Base-by-base conservation (phyloP, 1,140 invertebrate genomes). In the Nixonia krombeini region DNA sequence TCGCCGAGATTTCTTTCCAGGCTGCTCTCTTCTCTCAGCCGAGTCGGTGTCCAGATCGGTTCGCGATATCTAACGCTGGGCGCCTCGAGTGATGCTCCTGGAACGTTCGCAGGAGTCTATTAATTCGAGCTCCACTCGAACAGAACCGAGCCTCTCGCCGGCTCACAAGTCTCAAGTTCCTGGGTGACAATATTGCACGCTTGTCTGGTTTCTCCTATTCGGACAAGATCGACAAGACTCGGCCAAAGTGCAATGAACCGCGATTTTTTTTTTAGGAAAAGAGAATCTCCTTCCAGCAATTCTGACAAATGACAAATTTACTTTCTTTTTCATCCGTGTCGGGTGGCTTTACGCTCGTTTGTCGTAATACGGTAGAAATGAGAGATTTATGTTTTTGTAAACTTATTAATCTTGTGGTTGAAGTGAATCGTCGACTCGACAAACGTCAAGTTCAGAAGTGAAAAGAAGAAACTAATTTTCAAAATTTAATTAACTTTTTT, bases 141-240 rank as follows among this genome's bases (percentile, higher is more conserved):
- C 65, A 62, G 57, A 57, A 57, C 65, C 51, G 42, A 21, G 15
- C 45, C 45, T 55, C 64, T 61, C 46, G 13, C 41, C 41, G 47
- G 46, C 65, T 62, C 65, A 68, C 65, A 68, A 68, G 57, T 68
- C 65, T 68, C 57, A 62, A 57, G 65, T 68, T 62, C 15, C 45
- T 50, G 50, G 28, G 52, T 57, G 65, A 62, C 65, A 68, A 68
- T 68, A 68, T 68, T 62, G 65, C 64, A 57, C 56, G 64, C 56
- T 67, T 47, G 52, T 62, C 52, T 63, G 65, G 25, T 69, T 63
- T 69, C 58, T 63, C 58, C 44, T 52, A 62, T 68, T 68, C 53
- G 23, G 64, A 68, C 62, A 68, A 68, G 57, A 68, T 68, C 64
- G 50, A 51, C 45, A 50, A 37, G 28, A 31, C 8, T 31, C 8